Evolutionary conservation across 2,113 vertebrate genomes (phyloP), one percentile per base, ranked within the genome.

Genomic region (Oreochromis niloticus): DNA sequence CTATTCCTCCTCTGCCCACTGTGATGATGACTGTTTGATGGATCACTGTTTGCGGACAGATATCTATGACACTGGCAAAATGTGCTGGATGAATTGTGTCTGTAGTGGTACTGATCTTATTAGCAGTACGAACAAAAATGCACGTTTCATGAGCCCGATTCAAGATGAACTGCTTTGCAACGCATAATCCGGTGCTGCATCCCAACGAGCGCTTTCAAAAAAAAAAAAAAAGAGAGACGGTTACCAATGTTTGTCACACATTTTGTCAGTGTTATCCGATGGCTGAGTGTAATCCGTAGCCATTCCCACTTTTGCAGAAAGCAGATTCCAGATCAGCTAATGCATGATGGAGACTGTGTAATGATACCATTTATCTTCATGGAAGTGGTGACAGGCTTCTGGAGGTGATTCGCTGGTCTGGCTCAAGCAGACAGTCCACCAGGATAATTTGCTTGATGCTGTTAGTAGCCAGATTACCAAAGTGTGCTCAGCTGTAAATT

Each of bases 291-390:
- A 81, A 83, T 90, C 80, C 87, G 66, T 27, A 30, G 59, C 84
- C 83, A 88, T 87, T 89, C 85, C 80, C 80, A 34, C 66, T 85
- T 92, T 83, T 85, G 87, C 34, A 71, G 63, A 48, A 87, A 84
- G 73, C 71, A 81, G 82, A 90, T 92, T 96, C 93, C 93, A 93
- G 94, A 92, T 93, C 83, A 90, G 90, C 87, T 93, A 91, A 91
- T 94, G 93, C 88, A 90, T 90, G 91, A 91, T 95, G 92, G 92
- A 90, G 88, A 80, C 88, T 91, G 87, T 84, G 83, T 95, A 96
- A 95, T 95, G 95, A 93, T 87, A 80, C 86, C 93, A 95, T 96
- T 95, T 93, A 95, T 96, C 95, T 94, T 96, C 93, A 94, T 95
- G 93, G 92, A 95, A 88, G 73, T 82, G 86, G 82, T 96, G 95